A percentile compares a stretch with the other conserved stretches of the same genome.
phyloP scores from a whole-genome alignment of 2,888 invertebrate species.

The Ectobius pallidus region DNA sequence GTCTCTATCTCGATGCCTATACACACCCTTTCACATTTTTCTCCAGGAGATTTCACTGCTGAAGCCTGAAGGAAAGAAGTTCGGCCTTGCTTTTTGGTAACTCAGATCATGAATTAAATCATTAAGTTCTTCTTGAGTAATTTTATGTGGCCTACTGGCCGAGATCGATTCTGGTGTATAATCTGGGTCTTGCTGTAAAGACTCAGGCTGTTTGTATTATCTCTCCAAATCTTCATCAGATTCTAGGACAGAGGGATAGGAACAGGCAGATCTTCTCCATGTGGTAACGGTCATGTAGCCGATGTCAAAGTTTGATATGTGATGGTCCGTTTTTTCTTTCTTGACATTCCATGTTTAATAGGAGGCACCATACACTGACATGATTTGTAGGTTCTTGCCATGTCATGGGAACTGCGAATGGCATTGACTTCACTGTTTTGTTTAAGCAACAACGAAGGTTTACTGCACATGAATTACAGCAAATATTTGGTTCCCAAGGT shows the following conservation, averaged over 20 bases:
- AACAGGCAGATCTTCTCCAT: neutral
- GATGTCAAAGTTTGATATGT: neutral
- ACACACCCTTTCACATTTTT: neutral
- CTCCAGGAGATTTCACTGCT: neutral
- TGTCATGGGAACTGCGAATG: neutral
- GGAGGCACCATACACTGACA: neutral
- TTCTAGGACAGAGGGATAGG: neutral
- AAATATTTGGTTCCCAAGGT: no score
- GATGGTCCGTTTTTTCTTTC: neutral
- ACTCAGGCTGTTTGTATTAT: neutral
- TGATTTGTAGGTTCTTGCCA: conserved; percentile 1
- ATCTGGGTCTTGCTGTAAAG: neutral
- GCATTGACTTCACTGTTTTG: neutral
- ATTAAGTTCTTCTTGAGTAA: neutral
- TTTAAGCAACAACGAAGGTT: no score
- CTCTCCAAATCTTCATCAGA: neutral
- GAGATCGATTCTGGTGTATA: neutral
- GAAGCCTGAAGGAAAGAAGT: neutral
- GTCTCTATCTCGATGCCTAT: neutral
- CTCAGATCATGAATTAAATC: neutral
- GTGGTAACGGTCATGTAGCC: neutral
- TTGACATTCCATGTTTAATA: conserved; percentile 12
- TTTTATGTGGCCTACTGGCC: neutral
- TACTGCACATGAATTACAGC: no score
- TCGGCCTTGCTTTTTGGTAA: conserved; percentile 3